phyloP scores from a whole-genome alignment of 2,113 vertebrate genomes.

The Rhabdornis inornatus region DNA sequence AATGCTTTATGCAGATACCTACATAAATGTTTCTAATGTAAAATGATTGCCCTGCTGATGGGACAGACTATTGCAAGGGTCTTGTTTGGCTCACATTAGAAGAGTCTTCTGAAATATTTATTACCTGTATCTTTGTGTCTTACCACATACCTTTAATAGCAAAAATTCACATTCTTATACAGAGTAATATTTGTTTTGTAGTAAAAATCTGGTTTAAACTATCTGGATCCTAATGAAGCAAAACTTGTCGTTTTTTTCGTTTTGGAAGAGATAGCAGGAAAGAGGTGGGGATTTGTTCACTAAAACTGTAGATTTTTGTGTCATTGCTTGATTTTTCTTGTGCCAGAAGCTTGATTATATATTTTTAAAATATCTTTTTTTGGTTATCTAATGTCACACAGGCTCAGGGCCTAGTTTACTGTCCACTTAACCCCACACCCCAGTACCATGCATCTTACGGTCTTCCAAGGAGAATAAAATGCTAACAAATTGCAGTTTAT shows the following conservation, averaged over 20 bases:
- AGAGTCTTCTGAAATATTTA: neutral
- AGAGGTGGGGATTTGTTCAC: neutral
- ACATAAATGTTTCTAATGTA: accelerated
- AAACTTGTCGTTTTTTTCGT: neutral
- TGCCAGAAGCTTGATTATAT: neutral
- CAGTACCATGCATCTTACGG: neutral
- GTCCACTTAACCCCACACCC: neutral
- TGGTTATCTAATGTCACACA: neutral
- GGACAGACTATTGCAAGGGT: neutral
- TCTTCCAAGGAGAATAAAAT: neutral
- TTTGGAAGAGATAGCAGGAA: neutral
- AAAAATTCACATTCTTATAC: neutral
- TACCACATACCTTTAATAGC: neutral
- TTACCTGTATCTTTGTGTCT: neutral
- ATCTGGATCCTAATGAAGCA: neutral
- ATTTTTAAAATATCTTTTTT: neutral
- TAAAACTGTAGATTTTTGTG: neutral
- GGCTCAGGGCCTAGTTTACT: neutral
- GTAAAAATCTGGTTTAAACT: neutral
- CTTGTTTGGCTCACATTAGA: neutral
- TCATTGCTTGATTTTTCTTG: neutral
- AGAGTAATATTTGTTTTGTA: neutral
- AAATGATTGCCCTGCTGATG: neutral
- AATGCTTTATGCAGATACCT: neutral
- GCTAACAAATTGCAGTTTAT: neutral